Evolutionary conservation across 2,113 vertebrate species (phyloP).

Genomic region (Mastomys coucha): DNA sequence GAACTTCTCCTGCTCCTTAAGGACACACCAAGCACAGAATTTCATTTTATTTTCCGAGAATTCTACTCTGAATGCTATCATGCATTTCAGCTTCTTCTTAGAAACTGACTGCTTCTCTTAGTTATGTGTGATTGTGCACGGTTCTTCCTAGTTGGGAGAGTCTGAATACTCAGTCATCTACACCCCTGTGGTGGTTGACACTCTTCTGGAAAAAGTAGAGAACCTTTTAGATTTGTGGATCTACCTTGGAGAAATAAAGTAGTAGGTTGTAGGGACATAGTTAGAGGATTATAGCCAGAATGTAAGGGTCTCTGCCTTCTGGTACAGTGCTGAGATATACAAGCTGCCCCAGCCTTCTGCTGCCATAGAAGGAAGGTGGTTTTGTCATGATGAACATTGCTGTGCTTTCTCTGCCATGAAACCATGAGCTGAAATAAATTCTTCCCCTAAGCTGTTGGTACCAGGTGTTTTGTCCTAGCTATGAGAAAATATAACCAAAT

Average conservation of each 20-base stretch:
- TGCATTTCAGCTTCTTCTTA: background rate
- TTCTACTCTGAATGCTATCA: background rate
- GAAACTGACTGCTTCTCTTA: background rate
- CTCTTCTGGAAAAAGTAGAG: background rate
- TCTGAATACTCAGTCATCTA: background rate
- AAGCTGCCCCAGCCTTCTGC: background rate
- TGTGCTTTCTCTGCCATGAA: background rate
- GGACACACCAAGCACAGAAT: background rate
- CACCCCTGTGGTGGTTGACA: accelerated
- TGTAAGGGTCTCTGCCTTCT: background rate
- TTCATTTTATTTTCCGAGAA: background rate
- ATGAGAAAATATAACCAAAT: background rate
- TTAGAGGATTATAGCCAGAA: background rate
- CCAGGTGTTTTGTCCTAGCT: background rate
- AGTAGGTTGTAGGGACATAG: background rate
- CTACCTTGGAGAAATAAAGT: background rate
- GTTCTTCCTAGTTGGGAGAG: too few relatives aligned
- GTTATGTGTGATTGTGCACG: background rate
- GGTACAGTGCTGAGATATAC: too few relatives aligned
- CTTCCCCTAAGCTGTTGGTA: background rate
- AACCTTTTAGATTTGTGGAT: background rate
- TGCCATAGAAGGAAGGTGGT: background rate
- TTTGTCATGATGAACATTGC: too few relatives aligned
- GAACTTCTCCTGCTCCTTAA: background rate
- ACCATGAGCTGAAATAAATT: background rate